These are phyloP conservation scores for Odocoileus hemionus DNA, from an alignment of 2,113 vertebrate species.

Conservation along the genomic window DNA sequence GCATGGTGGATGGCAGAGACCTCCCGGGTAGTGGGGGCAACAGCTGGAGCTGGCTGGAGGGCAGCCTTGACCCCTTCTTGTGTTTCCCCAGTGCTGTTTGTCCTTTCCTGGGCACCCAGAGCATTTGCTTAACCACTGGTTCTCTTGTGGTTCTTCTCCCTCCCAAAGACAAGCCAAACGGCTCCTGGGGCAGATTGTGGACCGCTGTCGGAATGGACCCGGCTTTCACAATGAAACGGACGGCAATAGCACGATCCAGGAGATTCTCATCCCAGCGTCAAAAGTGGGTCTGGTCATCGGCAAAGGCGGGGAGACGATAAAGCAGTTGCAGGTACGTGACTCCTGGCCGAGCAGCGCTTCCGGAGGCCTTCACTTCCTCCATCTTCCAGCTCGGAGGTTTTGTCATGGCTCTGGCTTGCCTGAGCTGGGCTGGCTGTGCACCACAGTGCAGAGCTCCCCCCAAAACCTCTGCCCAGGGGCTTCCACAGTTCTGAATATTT, in stretches of 20 bases:
- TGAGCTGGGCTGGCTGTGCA: neutral
- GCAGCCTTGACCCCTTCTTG: neutral
- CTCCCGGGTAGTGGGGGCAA: conserved; percentile 44
- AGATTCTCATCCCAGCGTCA: conserved; percentile 96
- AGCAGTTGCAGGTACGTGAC: conserved; percentile 92
- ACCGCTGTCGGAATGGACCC: conserved; percentile 96
- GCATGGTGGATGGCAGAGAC: neutral
- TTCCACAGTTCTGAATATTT: accelerated
- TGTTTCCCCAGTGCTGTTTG: conserved; percentile 4
- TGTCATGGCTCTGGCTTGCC: neutral
- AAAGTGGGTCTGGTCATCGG: conserved; percentile 99
- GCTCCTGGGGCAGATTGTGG: conserved; percentile 96
- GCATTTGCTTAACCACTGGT: conserved; percentile 59
- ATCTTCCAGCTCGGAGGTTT: accelerated
- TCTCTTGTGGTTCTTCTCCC: conserved; percentile 76
- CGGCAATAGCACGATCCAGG: conserved; percentile 92
- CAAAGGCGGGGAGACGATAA: conserved; percentile 99
- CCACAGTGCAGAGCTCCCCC: neutral
- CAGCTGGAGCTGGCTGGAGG: conserved; percentile 53
- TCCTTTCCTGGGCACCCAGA: neutral
- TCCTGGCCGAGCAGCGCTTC: neutral
- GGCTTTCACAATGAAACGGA: conserved; percentile 94
- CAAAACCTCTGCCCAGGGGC: accelerated
- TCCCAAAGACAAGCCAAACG: conserved; percentile 93
- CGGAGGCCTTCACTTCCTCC: neutral